A percentile compares a stretch with the other conserved stretches of the same genome.
phyloP scores from a whole-genome alignment of 2,113 vertebrate species.

The Ophthalmolycus amberensis region DNA sequence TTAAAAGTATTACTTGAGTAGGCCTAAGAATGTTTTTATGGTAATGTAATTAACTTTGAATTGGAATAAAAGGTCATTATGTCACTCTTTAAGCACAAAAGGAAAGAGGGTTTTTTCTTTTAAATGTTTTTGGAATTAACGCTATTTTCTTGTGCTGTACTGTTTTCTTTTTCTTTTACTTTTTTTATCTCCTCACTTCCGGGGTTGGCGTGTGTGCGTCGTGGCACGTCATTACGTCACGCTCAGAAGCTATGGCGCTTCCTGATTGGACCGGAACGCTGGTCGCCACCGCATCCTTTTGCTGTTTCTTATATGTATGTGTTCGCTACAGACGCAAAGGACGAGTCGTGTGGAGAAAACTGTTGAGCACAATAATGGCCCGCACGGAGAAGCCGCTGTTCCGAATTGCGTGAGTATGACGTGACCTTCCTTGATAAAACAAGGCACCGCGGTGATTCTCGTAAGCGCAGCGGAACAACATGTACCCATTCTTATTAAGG shows the following conservation, averaged over 20 bases:
- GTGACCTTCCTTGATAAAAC: background rate
- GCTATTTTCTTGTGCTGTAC: background rate
- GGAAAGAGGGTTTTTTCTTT: too few relatives aligned
- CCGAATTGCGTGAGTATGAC: constrained; percentile 84
- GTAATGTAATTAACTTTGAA: background rate
- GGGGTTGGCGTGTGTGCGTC: background rate
- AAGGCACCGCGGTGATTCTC: background rate
- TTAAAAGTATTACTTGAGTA: background rate
- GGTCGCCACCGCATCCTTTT: constrained; percentile 63
- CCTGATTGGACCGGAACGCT: constrained; percentile 74
- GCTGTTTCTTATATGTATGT: constrained; percentile 73
- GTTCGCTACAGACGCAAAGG: constrained; percentile 56
- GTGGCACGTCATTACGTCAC: constrained; percentile 34
- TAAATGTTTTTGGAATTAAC: background rate
- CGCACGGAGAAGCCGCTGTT: constrained; percentile 86
- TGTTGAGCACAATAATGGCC: constrained; percentile 78
- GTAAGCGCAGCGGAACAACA: constrained; percentile 24
- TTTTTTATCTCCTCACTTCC: background rate
- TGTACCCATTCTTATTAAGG: background rate
- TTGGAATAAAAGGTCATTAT: background rate
- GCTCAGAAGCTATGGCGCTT: constrained; percentile 77
- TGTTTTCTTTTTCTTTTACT: background rate
- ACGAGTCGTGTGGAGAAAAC: constrained; percentile 53
- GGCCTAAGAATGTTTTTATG: background rate
- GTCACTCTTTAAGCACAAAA: background rate